A percentile compares a stretch with the other conserved stretches of the same genome.
phyloP scores from a whole-genome alignment of 2,888 invertebrate genomes.

The Caenorhabditis panamensis region DNA sequence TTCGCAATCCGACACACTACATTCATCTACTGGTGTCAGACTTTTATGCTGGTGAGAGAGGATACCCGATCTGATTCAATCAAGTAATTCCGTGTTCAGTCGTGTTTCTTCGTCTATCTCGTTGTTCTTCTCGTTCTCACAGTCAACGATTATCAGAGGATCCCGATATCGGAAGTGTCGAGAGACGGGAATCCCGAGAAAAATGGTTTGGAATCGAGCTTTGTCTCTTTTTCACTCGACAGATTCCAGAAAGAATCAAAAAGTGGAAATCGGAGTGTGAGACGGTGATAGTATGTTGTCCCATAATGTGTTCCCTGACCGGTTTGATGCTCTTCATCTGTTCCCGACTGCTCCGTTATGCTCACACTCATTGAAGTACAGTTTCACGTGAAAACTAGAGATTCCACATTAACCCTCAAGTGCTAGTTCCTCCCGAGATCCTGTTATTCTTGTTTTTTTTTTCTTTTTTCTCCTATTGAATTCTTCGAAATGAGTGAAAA shows the following conservation, averaged over 20 bases:
- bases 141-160: no score
- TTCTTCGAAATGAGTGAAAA: slow-evolving; percentile 19
- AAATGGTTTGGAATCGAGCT: no score
- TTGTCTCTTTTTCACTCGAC: no score
- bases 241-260: no score
- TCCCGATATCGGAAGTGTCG: no score
- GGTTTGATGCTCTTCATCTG: not conserved
- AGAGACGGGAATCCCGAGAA: no score
- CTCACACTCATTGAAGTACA: not conserved
- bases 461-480: slow-evolving; percentile 1
- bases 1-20: not conserved
- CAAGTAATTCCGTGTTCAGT: not conserved
- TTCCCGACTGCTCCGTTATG: slow-evolving; percentile 1
- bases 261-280: no score
- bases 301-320: not conserved
- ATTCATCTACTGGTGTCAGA: not conserved
- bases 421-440: no score
- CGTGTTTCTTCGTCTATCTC: not conserved
- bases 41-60: not conserved
- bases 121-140: no score
- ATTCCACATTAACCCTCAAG: no score
- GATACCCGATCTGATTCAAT: not conserved
- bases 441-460: no score
- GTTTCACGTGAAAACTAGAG: no score
- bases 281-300: not conserved